A percentile compares a stretch with the other conserved stretches of the same genome.
These are phyloP conservation scores for Gobius niger DNA, from an alignment of 2,113 vertebrate species.

Conservation along the genomic window DNA sequence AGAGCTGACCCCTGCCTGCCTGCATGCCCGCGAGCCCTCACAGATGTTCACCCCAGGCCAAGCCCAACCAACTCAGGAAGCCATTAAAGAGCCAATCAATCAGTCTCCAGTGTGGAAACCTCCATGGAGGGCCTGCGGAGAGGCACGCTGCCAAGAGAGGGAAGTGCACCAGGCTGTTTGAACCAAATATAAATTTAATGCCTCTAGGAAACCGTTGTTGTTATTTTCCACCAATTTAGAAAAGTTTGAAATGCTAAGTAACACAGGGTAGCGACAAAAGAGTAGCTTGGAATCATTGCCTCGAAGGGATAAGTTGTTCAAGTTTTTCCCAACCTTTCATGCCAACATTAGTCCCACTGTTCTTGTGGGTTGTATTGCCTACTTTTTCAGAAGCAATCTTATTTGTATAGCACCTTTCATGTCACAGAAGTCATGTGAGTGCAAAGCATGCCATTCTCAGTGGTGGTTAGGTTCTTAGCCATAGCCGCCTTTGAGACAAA, in stretches of 20 bases:
- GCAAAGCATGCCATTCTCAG: too few species aligned
- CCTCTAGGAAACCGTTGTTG: constrained; percentile 68
- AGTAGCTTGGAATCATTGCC: too few species aligned
- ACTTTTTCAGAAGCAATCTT: too few species aligned
- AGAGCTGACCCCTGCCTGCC: constrained; percentile 51
- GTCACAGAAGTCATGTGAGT: too few species aligned
- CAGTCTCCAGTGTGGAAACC: constrained; percentile 62
- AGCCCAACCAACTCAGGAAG: constrained; percentile 70
- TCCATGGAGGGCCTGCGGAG: constrained; percentile 63
- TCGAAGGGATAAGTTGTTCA: constrained; percentile 14
- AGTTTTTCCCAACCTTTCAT: constrained; percentile 34
- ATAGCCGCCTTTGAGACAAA: too few species aligned
- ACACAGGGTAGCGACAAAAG: constrained; percentile 25
- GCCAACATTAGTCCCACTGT: too few species aligned
- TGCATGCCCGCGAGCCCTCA: constrained; percentile 49
- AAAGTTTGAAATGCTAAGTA: constrained; percentile 58
- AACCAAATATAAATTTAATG: constrained; percentile 68
- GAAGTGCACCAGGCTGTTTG: constrained; percentile 43
- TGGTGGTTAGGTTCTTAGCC: too few species aligned
- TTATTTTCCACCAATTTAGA: constrained; percentile 51
- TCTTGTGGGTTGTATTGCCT: too few species aligned
- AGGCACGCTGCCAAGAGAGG: constrained; percentile 59
- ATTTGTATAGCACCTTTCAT: too few species aligned
- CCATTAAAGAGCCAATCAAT: constrained; percentile 75
- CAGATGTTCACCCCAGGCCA: constrained; percentile 64